A percentile compares a stretch with the other conserved stretches of the same genome.
Evolutionary conservation across 2,797 vertebrate genomes (phyloP).

Genomic region (Prionace glauca): DNA sequence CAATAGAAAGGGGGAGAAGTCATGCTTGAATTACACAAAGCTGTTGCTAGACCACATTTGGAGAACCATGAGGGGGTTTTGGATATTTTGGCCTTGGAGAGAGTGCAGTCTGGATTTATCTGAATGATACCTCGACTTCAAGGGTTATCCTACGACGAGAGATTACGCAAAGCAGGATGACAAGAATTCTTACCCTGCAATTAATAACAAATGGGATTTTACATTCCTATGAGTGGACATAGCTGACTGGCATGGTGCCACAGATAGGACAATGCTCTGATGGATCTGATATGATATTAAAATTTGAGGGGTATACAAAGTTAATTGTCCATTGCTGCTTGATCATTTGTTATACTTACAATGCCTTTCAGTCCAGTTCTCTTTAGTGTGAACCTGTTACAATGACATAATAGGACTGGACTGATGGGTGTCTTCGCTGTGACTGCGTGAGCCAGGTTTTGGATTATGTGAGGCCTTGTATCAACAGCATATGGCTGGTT

Average conservation of each 20-base stretch:
- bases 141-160: no score
- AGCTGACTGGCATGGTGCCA: not conserved
- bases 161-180: no score
- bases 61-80: no score
- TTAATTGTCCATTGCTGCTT: not conserved
- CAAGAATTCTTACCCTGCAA: no score
- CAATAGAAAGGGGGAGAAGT: no score
- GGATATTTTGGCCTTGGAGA: no score
- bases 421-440: not conserved
- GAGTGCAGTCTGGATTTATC: no score
- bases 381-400: not conserved
- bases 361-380: not conserved
- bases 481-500: not conserved
- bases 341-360: not conserved
- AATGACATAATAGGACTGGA: not conserved
- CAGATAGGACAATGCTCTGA: not conserved
- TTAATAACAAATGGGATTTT: no score
- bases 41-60: no score
- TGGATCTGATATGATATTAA: not conserved
- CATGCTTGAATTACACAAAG: no score
- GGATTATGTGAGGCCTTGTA: not conserved
- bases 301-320: not conserved
- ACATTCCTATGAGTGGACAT: no score
- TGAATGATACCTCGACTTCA: no score
- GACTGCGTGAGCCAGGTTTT: not conserved